Base-by-base conservation (phyloP, 2,113 vertebrate species). In the Grus americana region DNA sequence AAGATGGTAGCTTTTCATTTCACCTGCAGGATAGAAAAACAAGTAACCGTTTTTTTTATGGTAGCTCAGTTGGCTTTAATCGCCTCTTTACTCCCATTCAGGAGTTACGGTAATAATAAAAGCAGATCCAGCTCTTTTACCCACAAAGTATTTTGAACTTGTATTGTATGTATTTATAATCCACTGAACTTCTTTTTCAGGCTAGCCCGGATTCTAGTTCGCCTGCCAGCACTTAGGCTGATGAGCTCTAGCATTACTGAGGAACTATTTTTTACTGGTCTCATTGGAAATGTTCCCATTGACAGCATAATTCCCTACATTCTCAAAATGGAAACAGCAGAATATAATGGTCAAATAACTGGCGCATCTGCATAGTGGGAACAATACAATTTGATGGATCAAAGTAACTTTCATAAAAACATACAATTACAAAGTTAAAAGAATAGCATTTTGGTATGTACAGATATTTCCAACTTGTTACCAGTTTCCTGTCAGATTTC, bases 241-340 rank as follows among this genome's bases (percentile, higher is more conserved):
- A 99, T 99, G 99, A 99, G 98, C 97, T 99, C 99, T 85, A 98
- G 97, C 97, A 99, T 99, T 97, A 99, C 99, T 0, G 99, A 99
- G 97, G 99, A 99, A 98, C 99, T 99, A 13, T 99, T 99, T 98
- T 99, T 99, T 96, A 99, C 99, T 3, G 99, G 99, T 82, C 98
- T 99, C 83, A 99, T 99, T 83, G 99, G 99, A 91, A 99, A 99
- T 44, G 99, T 99, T 88, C 99, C 99, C 11, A 99, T 99, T 91
- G 99, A 99, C 98, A 99, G 99, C 97, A 99, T 99, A 96, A 99
- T 99, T 97, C 99, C 99, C 36, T 99, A 99, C 97, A 99, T 99
- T 96, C 99, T 99, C 86, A 99, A 99, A 98, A 99, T 99, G 99
- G 99, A 99, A 97, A 99, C 99, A 2, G 99, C 99, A 21, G 99